Evolutionary conservation across 2,113 vertebrate genomes (phyloP).

Genomic region (Paradoxurus hermaphroditus): DNA sequence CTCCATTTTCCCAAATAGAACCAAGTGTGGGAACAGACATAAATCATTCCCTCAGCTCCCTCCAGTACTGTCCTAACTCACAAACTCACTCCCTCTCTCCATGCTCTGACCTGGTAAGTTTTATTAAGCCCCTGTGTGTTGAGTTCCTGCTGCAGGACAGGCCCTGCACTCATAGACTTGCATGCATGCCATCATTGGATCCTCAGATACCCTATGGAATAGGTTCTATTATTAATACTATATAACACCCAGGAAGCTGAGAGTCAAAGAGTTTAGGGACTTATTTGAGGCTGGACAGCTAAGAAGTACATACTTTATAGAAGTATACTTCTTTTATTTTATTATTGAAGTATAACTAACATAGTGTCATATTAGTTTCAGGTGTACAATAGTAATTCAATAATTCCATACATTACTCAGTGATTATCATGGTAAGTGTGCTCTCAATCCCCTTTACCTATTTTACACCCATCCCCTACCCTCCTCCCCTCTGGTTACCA

Average conservation of each 20-base stretch:
- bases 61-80: background rate
- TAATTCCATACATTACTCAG: background rate
- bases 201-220: background rate
- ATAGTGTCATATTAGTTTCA: background rate
- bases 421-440: background rate
- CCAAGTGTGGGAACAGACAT: background rate
- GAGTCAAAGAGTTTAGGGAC: background rate
- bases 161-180: background rate
- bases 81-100: background rate
- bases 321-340: background rate
- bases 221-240: background rate
- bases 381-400: background rate
- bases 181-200: background rate
- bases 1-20: constrained; percentile 1
- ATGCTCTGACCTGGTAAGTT: background rate
- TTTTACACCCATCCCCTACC: background rate
- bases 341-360: background rate
- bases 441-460: background rate
- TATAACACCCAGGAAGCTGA: background rate
- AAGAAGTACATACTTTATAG: background rate
- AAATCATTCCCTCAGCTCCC: background rate
- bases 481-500: background rate
- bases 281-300: background rate
- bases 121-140: background rate
- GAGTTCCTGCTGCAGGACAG: background rate